Evolutionary conservation across 2,113 vertebrate genomes (phyloP), one percentile per base, ranked within the genome.

Genomic region (Narcine bancroftii): DNA sequence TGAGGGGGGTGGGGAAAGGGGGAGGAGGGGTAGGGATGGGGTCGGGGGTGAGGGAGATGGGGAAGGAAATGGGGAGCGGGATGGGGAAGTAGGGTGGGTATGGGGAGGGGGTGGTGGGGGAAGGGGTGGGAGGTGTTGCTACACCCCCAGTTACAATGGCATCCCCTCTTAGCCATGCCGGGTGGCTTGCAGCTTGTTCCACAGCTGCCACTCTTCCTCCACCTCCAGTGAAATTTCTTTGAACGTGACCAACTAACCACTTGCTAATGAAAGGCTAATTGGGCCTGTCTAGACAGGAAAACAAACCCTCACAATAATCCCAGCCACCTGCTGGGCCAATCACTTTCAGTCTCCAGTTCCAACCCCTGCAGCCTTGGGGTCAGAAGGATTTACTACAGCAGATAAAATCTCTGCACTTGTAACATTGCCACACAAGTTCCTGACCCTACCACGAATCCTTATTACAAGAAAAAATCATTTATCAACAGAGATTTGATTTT

Each of bases 251-350:
- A 93, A 77, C 92, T 92, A 92, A 89, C 60, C 81, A 71, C 93
- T 94, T 94, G 93, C 95, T 96, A 96, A 95, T 94, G 93, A 95
- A 94, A 93, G 93, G 94, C 94, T 95, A 94, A 94, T 95, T 95
- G 94, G 93, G 93, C 93, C 94, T 92, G 95, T 96, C 95, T 95
- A 95, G 95, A 95, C 95, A 95, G 95, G 95, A 96, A 96, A 94
- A 0, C 66, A 79, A 73, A 87, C 56, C 92, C 72, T 93, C 92
- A 0, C 36, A 92, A 93, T 0, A 10, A 65, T 60, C 73, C 65
- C n/a, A 45, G 0, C 92, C 73, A 0, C 0, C 73, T 0, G 0
- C 93, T 92, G 93, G 75, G 92, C 92, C 73, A 45, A 91, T 91
- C 89, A 69, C 39, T 91, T 71, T 73, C 15, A 76, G 92, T 36